Evolutionary conservation across 2,113 vertebrate species (phyloP), one percentile per base, ranked within the genome.

Genomic region (Spermophilus dauricus): DNA sequence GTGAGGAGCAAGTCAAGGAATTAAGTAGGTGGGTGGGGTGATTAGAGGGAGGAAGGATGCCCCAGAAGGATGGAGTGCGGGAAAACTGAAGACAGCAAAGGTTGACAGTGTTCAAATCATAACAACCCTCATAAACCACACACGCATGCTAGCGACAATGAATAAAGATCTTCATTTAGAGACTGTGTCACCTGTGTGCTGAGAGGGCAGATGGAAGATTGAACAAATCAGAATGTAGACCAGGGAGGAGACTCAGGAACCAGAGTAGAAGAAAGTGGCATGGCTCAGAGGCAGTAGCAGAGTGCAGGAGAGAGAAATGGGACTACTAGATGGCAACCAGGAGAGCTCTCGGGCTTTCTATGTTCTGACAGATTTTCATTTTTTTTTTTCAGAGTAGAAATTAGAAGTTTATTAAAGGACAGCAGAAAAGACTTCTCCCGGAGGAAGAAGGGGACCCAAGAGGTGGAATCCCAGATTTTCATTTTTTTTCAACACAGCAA

Each of bases 51-150:
- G 77, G 42, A 51, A 12, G 34, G 34, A 9, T 8, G 34, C 11
- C 39, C 20, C 0, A 32, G 53, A 11, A 16, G n/a, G 16, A 58
- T 58, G 56, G 7, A 7, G 56, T 58, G 56, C 20, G 6, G 56
- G 17, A 56, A 18, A 63, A 63, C 61, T 1, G 26, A 69, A 76
- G 24, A 37, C 53, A 6, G 24, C 56, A 42, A 6, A n/a, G 34
- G 83, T 16, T 20, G 3, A 0, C 1, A 9, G 1, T 26, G 67
- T 0, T 48, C 4, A 2, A 51, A 63, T 24, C 9, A 6, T 7
- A 28, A 5, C 0, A n/a, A 5, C 1, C 12, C 48, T 9, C 73
- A 34, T 30, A 18, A 45, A 22, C 12, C 61, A 78, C 32, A 34
- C 26, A 22, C 0, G 9, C 26, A 51, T 12, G 10, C 69, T 0